Base-by-base conservation (phyloP, 2,888 invertebrate species). In the Noctua comes region DNA sequence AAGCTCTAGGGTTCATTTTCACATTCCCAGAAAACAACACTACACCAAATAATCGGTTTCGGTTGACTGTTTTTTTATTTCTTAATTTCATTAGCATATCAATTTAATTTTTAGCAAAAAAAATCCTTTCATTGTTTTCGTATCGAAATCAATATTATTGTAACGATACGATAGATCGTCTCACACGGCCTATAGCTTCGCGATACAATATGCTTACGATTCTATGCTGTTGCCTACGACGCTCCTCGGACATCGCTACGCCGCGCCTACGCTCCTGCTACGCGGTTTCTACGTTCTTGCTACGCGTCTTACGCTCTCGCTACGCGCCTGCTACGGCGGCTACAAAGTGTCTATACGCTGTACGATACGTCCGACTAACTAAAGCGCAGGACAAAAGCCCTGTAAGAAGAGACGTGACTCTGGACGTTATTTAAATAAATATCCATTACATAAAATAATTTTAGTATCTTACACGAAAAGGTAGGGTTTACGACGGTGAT, bases 401-500 rank as follows among this genome's bases (percentile, higher is more conserved):
- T 36, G 18, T n/a, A 8, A 1, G 43, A 51, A 72, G n/a, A 73
- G 21, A 62, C 36, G 36, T 27, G 18, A 21, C 2, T 11, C 16
- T 36, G 46, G n/a, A 18, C 64, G 48, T 48, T 70, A 71, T 71
- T 57, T 81, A 54, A 54, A 73, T 73, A 21, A 76, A 59, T 59
- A 51, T 51, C 13, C 40, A 73, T 65, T 69, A 68, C 18, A 36
- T 62, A 54, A 62, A 70, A 71, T 7, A 10, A 40, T 64, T 54
- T 46, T 66, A 6, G 71, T 43, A 62, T 68, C 21, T 69, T 73
- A 85, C 59, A 57, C 57, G 66, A 87, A 84, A 84, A 80, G 80
- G 87, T 78, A 80, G 59, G 64, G 76, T 82, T 87, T 74, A 76
- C 65, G 68, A 70, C 57, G n/a, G 57, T 51, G 48, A 71, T 54